These are phyloP conservation scores for Argentina silus DNA, from an alignment of 2,797 vertebrate genomes.

Conservation along the genomic window DNA sequence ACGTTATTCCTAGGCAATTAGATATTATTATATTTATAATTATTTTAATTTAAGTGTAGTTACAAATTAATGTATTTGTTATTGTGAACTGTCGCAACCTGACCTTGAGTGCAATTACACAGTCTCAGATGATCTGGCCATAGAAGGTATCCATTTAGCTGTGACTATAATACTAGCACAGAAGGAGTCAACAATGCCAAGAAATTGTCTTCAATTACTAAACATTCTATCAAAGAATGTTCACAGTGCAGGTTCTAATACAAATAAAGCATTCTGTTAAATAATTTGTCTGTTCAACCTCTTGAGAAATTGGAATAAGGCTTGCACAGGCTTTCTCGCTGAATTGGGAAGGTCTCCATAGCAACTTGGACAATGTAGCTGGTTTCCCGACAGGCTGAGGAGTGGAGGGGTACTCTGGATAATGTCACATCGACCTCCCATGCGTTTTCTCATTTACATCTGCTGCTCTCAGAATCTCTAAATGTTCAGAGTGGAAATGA, in stretches of 20 bases:
- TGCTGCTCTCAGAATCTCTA: neutral
- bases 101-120: neutral
- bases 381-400: neutral
- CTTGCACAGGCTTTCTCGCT: neutral
- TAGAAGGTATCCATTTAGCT: constrained; percentile 21
- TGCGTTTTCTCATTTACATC: constrained; percentile 8
- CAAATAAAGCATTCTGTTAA: neutral
- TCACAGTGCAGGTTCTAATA: neutral
- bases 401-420: neutral
- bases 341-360: constrained; percentile 6
- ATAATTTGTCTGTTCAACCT: neutral
- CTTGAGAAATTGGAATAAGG: neutral
- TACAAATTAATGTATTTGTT: neutral
- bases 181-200: constrained; percentile 7
- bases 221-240: constrained; percentile 1
- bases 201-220: neutral
- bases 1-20: too few species aligned
- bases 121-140: constrained; percentile 12
- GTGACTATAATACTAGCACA: neutral
- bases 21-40: neutral
- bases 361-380: constrained; percentile 7
- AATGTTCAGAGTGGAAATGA: neutral
- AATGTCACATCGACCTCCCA: neutral
- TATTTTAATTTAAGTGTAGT: neutral
- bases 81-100: neutral